Evolutionary conservation across 2,113 vertebrate species (phyloP).

Genomic region (Corythornis cristatus): DNA sequence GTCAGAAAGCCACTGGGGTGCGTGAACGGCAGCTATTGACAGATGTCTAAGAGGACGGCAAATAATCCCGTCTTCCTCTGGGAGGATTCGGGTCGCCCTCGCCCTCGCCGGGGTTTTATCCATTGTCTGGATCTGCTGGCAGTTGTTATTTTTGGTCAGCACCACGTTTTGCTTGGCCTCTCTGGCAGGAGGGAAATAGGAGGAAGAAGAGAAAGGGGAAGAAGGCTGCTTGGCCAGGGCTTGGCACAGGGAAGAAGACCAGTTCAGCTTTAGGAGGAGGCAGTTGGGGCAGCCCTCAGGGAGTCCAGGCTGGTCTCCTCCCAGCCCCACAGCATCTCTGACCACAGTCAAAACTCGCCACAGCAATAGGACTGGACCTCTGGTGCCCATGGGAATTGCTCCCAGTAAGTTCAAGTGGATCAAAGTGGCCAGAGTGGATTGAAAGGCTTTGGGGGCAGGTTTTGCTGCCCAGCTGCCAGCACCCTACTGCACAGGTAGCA

Average conservation of each 20-base stretch:
- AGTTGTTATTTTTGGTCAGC: constrained; percentile 58
- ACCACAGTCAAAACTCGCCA: not conserved
- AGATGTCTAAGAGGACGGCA: constrained; percentile 33
- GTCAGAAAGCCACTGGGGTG: not conserved
- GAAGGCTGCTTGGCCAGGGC: not conserved
- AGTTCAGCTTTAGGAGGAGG: not conserved
- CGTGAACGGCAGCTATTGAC: not conserved
- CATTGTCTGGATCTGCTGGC: constrained; percentile 56
- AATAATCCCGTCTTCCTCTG: constrained; percentile 56
- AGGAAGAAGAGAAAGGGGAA: constrained; percentile 42
- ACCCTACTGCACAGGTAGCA: not conserved
- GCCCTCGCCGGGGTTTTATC: constrained; percentile 42
- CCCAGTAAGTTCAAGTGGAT: not conserved
- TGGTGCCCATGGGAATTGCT: not conserved
- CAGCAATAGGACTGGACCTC: not conserved
- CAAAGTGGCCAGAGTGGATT: not conserved
- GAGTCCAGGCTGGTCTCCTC: rapidly evolving
- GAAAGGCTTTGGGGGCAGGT: not conserved
- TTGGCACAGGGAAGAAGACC: not conserved
- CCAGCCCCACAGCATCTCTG: not conserved
- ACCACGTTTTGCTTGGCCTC: not conserved
- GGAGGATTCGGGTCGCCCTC: constrained; percentile 52
- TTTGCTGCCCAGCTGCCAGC: not conserved
- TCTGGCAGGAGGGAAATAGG: not conserved
- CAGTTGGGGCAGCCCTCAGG: not conserved